phyloP scores from a whole-genome alignment of 2,888 invertebrate genomes.

The Eremobia ochroleuca region DNA sequence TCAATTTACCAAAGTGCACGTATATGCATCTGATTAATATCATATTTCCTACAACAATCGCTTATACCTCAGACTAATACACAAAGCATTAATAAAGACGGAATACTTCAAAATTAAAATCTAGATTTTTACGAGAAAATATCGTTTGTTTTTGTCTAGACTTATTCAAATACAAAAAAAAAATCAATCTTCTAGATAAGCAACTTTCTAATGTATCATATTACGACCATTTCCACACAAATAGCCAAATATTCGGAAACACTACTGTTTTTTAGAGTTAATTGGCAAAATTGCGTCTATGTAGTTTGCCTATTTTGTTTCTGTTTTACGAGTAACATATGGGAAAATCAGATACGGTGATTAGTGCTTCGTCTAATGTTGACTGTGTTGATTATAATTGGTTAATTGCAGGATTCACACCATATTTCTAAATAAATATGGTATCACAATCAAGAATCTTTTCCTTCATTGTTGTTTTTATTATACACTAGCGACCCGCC shows the following conservation, averaged over 20 bases:
- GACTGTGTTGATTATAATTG: slow-evolving; percentile 5
- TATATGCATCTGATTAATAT: slow-evolving; percentile 13
- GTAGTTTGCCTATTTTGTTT: slow-evolving; percentile 45
- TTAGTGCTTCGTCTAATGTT: slow-evolving; percentile 11
- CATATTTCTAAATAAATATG: neutral
- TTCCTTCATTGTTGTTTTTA: no score
- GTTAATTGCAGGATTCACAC: neutral
- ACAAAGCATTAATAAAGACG: slow-evolving; percentile 29
- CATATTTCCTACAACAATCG: neutral
- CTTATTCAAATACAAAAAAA: slow-evolving; percentile 24
- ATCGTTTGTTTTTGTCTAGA: slow-evolving; percentile 19
- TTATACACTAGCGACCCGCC: no score
- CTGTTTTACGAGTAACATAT: slow-evolving; percentile 27
- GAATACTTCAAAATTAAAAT: neutral
- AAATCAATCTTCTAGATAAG: slow-evolving; percentile 40
- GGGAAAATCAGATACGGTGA: slow-evolving; percentile 9
- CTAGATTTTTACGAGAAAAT: neutral
- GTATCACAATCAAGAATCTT: neutral
- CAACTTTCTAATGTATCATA: slow-evolving; percentile 53
- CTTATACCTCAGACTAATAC: neutral
- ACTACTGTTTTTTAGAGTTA: slow-evolving; percentile 30
- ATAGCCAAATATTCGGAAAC: slow-evolving; percentile 41
- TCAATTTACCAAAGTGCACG: slow-evolving; percentile 12
- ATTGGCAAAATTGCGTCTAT: slow-evolving; percentile 34
- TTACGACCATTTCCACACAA: slow-evolving; percentile 56